These are phyloP conservation scores for Morone chrysops DNA, from an alignment of 2,113 vertebrate species.

Conservation along the genomic window DNA sequence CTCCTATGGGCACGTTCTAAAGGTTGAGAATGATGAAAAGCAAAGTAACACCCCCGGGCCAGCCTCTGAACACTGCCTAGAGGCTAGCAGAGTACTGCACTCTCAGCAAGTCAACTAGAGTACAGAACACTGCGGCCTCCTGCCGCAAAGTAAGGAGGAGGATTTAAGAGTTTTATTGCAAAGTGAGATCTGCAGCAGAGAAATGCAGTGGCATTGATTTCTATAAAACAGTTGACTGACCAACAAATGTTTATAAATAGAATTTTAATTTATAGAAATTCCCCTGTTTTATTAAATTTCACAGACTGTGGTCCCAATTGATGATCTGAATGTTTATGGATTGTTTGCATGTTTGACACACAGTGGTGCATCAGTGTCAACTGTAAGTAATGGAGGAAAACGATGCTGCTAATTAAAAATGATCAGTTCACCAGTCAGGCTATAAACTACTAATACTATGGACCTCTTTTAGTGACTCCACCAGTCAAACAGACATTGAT, in stretches of 20 bases:
- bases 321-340: neutral
- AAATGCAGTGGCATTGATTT: neutral
- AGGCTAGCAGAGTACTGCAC: conserved; percentile 66
- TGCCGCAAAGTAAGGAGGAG: conserved; percentile 26
- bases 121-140: conserved; percentile 41
- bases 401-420: conserved; percentile 2
- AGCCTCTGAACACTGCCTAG: conserved; percentile 71
- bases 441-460: neutral
- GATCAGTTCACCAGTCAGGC: neutral
- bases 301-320: neutral
- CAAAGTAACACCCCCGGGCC: conserved; percentile 72
- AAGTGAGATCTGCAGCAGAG: neutral
- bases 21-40: conserved; percentile 79
- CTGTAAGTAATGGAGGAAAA: neutral
- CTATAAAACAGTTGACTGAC: neutral
- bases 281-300: neutral
- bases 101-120: conserved; percentile 75
- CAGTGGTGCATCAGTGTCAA: neutral
- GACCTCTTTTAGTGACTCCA: neutral
- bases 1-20: conserved; percentile 71
- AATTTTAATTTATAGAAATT: neutral
- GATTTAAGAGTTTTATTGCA: conserved; percentile 34
- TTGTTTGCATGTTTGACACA: neutral
- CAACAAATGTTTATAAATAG: neutral
- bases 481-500: neutral